phyloP scores from a whole-genome alignment of 2,888 invertebrate species.

The Trissolcus brochymenae region DNA sequence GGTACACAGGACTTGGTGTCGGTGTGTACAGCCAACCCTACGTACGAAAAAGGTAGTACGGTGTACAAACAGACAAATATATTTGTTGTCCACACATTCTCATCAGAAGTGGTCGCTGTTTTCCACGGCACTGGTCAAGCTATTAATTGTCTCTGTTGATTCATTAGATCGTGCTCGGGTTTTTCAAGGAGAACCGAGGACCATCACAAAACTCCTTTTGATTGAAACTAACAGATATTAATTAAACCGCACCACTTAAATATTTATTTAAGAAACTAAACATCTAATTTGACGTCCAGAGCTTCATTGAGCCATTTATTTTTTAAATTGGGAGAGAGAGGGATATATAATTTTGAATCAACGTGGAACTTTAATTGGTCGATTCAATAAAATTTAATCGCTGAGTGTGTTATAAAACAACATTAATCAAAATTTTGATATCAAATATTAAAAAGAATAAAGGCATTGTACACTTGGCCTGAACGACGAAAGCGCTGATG shows the following conservation, averaged over 20 bases:
- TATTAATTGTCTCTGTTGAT: constrained; percentile 76
- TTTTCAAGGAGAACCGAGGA: constrained; percentile 60
- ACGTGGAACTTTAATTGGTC: neutral
- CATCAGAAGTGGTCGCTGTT: constrained; percentile 63
- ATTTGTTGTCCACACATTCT: constrained; percentile 70
- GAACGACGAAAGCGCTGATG: constrained; percentile 24
- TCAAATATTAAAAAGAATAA: constrained; percentile 29
- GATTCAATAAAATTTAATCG: too few relatives aligned
- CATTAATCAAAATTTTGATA: too few relatives aligned
- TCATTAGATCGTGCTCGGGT: constrained; percentile 74
- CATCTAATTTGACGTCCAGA: too few relatives aligned
- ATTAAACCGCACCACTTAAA: constrained; percentile 45
- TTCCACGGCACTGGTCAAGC: constrained; percentile 69
- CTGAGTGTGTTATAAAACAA: too few relatives aligned
- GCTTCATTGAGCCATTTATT: neutral
- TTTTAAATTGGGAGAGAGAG: constrained; percentile 1
- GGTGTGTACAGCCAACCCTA: constrained; percentile 49
- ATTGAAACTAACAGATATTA: constrained; percentile 56
- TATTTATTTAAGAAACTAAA: constrained; percentile 48
- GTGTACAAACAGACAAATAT: constrained; percentile 65
- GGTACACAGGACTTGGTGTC: constrained; percentile 38
- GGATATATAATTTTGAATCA: too few relatives aligned
- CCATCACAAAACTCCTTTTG: constrained; percentile 33
- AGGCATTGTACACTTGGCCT: constrained; percentile 20
- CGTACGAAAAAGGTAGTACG: constrained; percentile 52